phyloP scores from a whole-genome alignment of 2,888 invertebrate species.

The Ochropacha duplaris region DNA sequence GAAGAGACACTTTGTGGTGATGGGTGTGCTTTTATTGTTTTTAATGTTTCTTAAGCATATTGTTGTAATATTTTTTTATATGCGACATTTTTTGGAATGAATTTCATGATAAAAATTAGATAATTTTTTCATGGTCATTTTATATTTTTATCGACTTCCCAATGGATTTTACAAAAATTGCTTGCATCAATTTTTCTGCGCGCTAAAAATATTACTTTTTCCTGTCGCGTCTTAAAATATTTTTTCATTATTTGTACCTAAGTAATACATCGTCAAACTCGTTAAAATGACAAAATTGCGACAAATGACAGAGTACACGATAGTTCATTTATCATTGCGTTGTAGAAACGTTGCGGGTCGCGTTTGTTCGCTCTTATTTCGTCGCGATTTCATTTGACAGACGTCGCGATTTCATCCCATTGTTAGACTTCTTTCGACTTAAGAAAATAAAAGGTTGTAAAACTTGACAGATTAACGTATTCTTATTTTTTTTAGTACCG shows the following conservation, averaged over 20 bases:
- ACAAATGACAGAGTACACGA: slow-evolving; percentile 50
- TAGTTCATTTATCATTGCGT: slow-evolving; percentile 54
- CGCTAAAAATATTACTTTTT: background rate
- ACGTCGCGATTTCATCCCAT: slow-evolving; percentile 49
- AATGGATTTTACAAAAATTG: background rate
- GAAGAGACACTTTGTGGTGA: slow-evolving; percentile 23
- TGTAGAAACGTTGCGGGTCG: slow-evolving; percentile 27
- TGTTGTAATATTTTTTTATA: background rate
- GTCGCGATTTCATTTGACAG: slow-evolving; percentile 56
- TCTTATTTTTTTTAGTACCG: no score
- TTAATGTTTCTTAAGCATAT: slow-evolving; percentile 6
- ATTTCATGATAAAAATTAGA: no score
- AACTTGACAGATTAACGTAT: no score
- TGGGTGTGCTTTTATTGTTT: slow-evolving; percentile 19
- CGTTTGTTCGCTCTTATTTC: slow-evolving; percentile 40
- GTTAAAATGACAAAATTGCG: slow-evolving; percentile 38
- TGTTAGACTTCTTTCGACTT: slow-evolving; percentile 45
- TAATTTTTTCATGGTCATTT: background rate
- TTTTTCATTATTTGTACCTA: background rate
- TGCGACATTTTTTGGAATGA: background rate
- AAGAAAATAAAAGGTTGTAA: slow-evolving; percentile 15
- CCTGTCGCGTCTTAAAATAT: background rate
- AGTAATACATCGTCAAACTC: slow-evolving; percentile 1
- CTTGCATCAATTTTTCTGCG: background rate
- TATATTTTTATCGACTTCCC: background rate